Evolutionary conservation across 2,797 vertebrate species (phyloP).

Genomic region (Gallinago nigripennis): DNA sequence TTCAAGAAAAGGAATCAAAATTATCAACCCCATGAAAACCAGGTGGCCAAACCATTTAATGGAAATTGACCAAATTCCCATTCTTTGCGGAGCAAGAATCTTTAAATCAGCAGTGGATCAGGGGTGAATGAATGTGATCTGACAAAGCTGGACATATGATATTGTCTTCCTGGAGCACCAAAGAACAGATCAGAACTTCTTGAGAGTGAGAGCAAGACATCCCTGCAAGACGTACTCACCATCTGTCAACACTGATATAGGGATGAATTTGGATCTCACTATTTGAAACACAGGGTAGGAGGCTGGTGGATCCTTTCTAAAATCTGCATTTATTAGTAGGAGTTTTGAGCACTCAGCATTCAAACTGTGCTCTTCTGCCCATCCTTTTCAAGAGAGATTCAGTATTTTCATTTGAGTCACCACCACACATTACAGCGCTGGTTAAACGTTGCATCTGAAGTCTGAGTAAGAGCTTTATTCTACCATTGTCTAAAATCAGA

Average conservation of each 20-base stretch:
- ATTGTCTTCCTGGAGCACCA: fast-evolving
- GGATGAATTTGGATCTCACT: background rate
- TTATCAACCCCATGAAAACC: background rate
- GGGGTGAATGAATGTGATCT: background rate
- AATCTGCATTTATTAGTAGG: background rate
- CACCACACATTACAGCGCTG: background rate
- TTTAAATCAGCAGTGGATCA: background rate
- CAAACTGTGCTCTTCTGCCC: fast-evolving
- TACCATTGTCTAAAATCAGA: background rate
- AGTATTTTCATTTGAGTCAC: background rate
- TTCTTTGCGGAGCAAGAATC: background rate
- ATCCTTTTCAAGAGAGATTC: background rate
- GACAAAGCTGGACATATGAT: background rate
- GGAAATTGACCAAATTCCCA: background rate
- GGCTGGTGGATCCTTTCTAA: background rate
- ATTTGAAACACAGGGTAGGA: background rate
- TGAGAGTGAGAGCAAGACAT: background rate
- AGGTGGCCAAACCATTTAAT: background rate
- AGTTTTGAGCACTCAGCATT: background rate
- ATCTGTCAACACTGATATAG: fast-evolving
- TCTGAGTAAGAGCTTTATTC: background rate
- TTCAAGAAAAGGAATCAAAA: background rate
- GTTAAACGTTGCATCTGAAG: background rate
- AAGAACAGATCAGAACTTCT: background rate
- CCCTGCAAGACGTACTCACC: background rate